These are phyloP conservation scores for Lapara coniferarum DNA, from an alignment of 2,888 invertebrate genomes.

Conservation along the genomic window DNA sequence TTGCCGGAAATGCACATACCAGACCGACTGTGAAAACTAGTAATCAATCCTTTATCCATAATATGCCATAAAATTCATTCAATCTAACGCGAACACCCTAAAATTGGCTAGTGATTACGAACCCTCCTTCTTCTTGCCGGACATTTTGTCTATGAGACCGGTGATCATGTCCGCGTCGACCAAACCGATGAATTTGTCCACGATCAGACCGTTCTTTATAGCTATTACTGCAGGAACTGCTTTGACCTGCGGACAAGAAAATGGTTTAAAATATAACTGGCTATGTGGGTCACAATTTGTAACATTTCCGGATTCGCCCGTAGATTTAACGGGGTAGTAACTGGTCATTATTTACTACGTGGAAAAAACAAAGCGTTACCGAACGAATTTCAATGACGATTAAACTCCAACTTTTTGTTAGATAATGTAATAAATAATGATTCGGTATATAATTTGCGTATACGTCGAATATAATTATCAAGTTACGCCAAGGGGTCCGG, in stretches of 20 bases:
- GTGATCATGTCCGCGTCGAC: slow-evolving; percentile 92
- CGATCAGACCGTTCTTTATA: slow-evolving; percentile 91
- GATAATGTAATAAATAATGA: no score
- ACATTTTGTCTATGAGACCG: slow-evolving; percentile 87
- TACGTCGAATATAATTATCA: no score
- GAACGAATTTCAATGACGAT: no score
- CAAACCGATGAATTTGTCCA: slow-evolving; percentile 94
- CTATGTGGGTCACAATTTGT: no score
- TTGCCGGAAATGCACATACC: background rate
- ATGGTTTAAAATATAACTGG: background rate
- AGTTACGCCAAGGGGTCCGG: no score
- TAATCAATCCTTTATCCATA: background rate
- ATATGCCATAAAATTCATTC: background rate
- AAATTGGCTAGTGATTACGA: slow-evolving; percentile 35
- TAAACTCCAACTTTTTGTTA: no score
- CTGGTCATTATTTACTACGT: no score
- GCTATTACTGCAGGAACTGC: slow-evolving; percentile 93
- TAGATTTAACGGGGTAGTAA: no score
- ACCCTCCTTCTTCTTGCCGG: slow-evolving; percentile 63
- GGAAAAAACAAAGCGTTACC: no score
- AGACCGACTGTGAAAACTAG: background rate
- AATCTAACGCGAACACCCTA: background rate
- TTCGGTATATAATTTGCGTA: no score
- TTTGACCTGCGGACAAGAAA: slow-evolving; percentile 83
- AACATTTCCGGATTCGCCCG: no score